These are phyloP conservation scores for Troilus luridus DNA, from an alignment of 2,888 invertebrate genomes.

Conservation along the genomic window DNA sequence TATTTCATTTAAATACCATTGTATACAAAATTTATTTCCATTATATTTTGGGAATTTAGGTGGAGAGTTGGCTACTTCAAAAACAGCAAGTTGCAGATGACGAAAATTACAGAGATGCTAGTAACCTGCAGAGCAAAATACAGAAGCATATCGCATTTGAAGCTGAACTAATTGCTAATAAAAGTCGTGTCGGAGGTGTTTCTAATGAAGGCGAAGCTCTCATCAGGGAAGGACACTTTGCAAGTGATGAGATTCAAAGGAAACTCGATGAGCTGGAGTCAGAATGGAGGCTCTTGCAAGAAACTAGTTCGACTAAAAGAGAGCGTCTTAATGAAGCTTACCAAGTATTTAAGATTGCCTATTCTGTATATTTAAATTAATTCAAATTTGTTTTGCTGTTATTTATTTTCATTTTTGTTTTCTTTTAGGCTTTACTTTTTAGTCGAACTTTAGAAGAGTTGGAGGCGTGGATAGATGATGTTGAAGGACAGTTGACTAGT, in stretches of 20 bases:
- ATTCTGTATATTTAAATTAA: not conserved
- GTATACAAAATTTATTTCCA: not conserved
- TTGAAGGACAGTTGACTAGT: slow-evolving; percentile 82
- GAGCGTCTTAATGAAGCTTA: slow-evolving; percentile 91
- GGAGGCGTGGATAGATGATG: slow-evolving; percentile 92
- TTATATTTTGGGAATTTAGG: slow-evolving; percentile 68
- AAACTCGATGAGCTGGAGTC: slow-evolving; percentile 87
- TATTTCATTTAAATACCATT: not conserved
- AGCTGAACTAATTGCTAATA: slow-evolving; percentile 92
- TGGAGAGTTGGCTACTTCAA: slow-evolving; percentile 92
- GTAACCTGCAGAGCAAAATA: slow-evolving; percentile 97
- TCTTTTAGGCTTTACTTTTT: slow-evolving; percentile 83
- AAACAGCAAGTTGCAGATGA: slow-evolving; percentile 94
- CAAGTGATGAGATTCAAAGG: slow-evolving; percentile 85
- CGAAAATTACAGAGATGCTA: slow-evolving; percentile 93
- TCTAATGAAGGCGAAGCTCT: slow-evolving; percentile 84
- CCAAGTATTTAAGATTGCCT: slow-evolving; percentile 69
- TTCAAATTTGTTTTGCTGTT: not conserved
- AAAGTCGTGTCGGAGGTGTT: slow-evolving; percentile 87
- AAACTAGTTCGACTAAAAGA: slow-evolving; percentile 86
- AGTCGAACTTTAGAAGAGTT: slow-evolving; percentile 93
- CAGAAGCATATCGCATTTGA: slow-evolving; percentile 97
- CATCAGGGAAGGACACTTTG: slow-evolving; percentile 87
- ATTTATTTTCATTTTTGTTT: slow-evolving; percentile 14
- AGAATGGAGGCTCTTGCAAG: slow-evolving; percentile 89